These are phyloP conservation scores for Leptinotarsa defecta DNA, from an alignment of 1,140 invertebrate genomes.

Conservation along the genomic window DNA sequence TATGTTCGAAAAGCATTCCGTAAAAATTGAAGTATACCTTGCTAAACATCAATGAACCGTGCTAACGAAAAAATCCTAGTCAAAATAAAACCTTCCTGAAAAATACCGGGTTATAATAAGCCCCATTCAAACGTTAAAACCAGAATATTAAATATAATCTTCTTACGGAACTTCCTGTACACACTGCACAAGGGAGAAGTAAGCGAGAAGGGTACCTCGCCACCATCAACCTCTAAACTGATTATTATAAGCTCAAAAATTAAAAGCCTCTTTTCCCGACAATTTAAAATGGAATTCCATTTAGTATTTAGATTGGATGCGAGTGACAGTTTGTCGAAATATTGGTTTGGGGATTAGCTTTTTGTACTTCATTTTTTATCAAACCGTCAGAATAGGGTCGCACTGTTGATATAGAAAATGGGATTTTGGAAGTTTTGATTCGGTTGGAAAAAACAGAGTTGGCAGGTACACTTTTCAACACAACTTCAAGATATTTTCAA, in stretches of 20 bases:
- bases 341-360: constrained; percentile 26
- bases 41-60: neutral
- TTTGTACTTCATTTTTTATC: constrained; percentile 23
- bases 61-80: neutral
- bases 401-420: neutral
- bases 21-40: no score
- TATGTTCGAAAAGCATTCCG: no score
- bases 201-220: constrained; percentile 7
- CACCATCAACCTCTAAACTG: constrained; percentile 25
- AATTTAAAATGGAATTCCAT: constrained; percentile 27
- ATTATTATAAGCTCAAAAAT: constrained; percentile 30
- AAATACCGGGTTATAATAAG: constrained; percentile 16
- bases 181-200: neutral
- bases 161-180: constrained; percentile 29
- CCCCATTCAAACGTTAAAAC: constrained; percentile 23
- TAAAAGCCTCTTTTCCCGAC: constrained; percentile 23
- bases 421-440: neutral
- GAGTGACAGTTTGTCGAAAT: constrained; percentile 25
- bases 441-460: neutral
- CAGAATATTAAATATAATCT: constrained; percentile 32
- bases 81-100: neutral
- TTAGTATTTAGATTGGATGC: constrained; percentile 22
- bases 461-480: neutral
- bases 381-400: constrained; percentile 12
- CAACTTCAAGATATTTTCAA: no score